Conservation (phyloP, 2,888 invertebrate genomes). For the Microctonus aethiopoides region DNA sequence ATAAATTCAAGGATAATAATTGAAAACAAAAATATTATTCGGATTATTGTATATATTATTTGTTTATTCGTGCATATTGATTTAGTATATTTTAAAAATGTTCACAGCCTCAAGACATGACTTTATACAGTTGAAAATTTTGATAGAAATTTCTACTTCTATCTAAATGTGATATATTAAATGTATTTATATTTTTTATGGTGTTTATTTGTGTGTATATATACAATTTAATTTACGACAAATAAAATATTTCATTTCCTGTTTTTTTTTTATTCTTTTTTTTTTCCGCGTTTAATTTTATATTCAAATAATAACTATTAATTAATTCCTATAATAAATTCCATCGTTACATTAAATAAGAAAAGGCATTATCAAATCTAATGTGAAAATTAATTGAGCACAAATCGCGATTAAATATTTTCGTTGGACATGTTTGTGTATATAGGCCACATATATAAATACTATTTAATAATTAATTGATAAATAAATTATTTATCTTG, state of each 20-base stretch:
- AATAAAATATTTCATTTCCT: background rate
- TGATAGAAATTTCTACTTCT: background rate
- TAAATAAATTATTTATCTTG: background rate
- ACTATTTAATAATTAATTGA: background rate
- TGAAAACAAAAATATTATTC: background rate
- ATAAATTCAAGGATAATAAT: background rate
- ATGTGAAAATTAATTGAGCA: background rate
- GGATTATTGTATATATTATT: background rate
- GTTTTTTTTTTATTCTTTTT: too few relatives aligned
- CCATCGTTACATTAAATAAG: background rate
- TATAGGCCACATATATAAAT: background rate
- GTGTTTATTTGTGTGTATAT: background rate
- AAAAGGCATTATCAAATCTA: background rate
- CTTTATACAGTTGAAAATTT: constrained; percentile 1
- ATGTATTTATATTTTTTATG: background rate
- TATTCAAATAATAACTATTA: background rate
- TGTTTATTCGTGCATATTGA: background rate
- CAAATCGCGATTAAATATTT: background rate
- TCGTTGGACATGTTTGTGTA: background rate
- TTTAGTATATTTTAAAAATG: background rate
- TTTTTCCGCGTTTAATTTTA: background rate
- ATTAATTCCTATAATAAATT: background rate
- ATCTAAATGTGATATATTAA: background rate
- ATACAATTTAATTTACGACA: background rate
- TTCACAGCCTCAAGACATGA: background rate